Evolutionary conservation across 2,797 vertebrate genomes (phyloP).

Genomic region (Nasua narica): DNA sequence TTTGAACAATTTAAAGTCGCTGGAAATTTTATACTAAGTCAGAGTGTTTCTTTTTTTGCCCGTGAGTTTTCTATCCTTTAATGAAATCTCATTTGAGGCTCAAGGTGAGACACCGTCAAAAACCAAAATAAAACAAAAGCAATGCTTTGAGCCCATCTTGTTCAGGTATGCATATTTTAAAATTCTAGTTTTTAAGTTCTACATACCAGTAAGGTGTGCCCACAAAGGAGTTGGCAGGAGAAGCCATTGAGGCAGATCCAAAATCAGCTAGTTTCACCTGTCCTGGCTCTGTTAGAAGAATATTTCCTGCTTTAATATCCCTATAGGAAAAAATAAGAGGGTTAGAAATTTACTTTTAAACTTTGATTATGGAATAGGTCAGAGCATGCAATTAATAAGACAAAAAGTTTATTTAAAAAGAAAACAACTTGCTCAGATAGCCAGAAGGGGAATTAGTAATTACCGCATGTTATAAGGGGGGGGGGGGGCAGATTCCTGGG

Average conservation of each 20-base stretch:
- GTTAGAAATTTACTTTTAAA: conserved; percentile 42
- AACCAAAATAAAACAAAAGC: neutral
- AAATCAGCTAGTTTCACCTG: conserved; percentile 99
- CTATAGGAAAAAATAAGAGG: conserved; percentile 80
- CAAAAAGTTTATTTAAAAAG: conserved; percentile 44
- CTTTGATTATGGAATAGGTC: conserved; percentile 63
- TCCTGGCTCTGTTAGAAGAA: conserved; percentile 97
- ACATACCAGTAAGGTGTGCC: conserved; percentile 99
- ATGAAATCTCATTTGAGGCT: conserved; percentile 19
- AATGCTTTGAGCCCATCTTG: neutral
- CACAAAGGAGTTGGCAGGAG: conserved; percentile 99
- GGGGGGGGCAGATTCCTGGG: conserved; percentile 41
- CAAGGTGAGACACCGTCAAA: neutral
- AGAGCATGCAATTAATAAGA: conserved; percentile 72
- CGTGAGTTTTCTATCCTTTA: conserved; percentile 35
- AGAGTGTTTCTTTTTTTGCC: neutral
- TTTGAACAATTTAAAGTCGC: conserved; percentile 12
- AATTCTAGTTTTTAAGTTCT: neutral
- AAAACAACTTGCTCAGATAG: conserved; percentile 37
- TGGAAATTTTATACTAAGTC: conserved; percentile 24
- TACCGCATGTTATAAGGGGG: conserved; percentile 36
- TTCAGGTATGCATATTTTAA: neutral
- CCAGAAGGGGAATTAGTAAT: conserved; percentile 60
- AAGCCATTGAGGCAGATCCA: conserved; percentile 96
- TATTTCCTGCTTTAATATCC: conserved; percentile 99